Base-by-base conservation (phyloP, 2,888 invertebrate genomes). In the Marronus borbonicus region DNA sequence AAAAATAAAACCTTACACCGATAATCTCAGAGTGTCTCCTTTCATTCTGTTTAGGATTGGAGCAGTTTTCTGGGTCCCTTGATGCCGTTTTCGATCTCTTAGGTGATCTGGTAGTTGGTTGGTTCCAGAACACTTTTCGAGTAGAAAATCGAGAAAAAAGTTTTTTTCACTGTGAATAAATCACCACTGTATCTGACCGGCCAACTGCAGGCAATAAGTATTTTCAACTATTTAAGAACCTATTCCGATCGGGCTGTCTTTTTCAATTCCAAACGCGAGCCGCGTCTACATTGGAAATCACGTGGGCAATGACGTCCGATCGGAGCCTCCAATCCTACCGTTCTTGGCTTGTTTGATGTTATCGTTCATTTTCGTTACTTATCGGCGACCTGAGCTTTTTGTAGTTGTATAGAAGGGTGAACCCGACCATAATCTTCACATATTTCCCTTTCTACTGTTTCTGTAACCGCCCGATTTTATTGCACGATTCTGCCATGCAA, bases 21-120 rank as follows among this genome's bases (percentile, higher is more conserved):
- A 66, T 66, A 76, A 65, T 65, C 76, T 65, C 12, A 76, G 66
- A 14, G 65, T 66, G 55, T 76, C 66, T 17, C 76, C 76, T 66
- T 76, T 76, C 76, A 76, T 76, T 31, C 10, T 31, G 31, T 62
- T 31, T 14, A 28, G 14, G 28, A 62, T 28, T 28, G 62, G 62
- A 24, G 28, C 28, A 3, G 31, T 62, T 12, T 28, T 28, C 12
- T 44, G 8, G 12, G 12, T 8, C 44, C 44, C 44, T 44, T 2
- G 44, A 39, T 8, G 39, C 39, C 39, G 39, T 39, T 39, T 8
- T 8, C 8, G 39, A 12, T 44, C 12, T 8, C 44, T 44, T 44
- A 17, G 17, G 17, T 17, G 17, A 0, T 17, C 17, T 0, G 17
- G 17, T 17, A 8, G 44, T 44, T 36, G 44, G 8, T 12, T 2